Percentiles rank a stretch among this genome's conserved stretches.
Evolutionary conservation across 2,797 vertebrate species (phyloP).

Genomic region (Adrianichthys oophorus): DNA sequence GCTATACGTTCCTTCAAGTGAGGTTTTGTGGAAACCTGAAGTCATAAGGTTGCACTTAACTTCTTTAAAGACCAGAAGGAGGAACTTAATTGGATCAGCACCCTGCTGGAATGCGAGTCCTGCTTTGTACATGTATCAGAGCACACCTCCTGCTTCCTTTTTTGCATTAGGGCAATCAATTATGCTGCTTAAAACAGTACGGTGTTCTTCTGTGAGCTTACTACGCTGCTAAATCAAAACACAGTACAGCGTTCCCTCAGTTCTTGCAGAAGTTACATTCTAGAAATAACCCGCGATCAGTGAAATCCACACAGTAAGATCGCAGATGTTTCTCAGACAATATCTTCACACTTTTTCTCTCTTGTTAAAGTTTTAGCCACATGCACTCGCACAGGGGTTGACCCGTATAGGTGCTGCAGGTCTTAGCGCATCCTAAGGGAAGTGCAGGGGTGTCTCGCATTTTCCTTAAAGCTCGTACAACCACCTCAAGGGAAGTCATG

Average conservation of each 20-base stretch:
- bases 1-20: constrained; percentile 47
- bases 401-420: too few species aligned
- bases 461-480: too few species aligned
- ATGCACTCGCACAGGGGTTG: too few species aligned
- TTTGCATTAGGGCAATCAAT: constrained; percentile 31
- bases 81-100: constrained; percentile 53
- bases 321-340: neutral
- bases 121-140: constrained; percentile 36
- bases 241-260: neutral
- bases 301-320: constrained; percentile 1
- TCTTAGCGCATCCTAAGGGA: too few species aligned
- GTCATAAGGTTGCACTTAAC: constrained; percentile 51
- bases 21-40: constrained; percentile 52
- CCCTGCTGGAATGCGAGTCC: constrained; percentile 41
- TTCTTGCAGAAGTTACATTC: neutral
- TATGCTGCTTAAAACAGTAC: neutral
- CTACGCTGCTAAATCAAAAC: constrained; percentile 12
- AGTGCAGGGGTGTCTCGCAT: too few species aligned
- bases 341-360: too few species aligned
- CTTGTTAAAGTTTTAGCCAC: too few species aligned
- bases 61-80: constrained; percentile 43
- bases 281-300: too few species aligned
- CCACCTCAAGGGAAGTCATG: too few species aligned
- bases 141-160: constrained; percentile 20
- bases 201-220: constrained; percentile 1